Evolutionary conservation across 92 coral and sea anemone species (phyloP), one percentile per base, ranked within the genome.

Genomic region (Parazoanthus darwini): DNA sequence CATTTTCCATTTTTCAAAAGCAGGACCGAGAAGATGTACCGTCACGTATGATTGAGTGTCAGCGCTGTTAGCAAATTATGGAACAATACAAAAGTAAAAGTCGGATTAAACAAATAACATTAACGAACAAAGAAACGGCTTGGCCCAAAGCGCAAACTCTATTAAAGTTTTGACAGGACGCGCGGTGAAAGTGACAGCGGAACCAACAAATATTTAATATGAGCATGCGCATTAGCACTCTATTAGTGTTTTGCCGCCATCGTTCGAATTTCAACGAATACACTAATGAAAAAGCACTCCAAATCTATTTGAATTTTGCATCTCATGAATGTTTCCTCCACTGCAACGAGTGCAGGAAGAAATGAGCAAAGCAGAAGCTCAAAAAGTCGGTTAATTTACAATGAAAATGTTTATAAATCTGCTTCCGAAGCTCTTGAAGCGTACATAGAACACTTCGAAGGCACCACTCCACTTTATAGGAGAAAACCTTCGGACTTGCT

Each of bases 361-460:
- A 54, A 87, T 85, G 91, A 91, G 78, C 80, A 82, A 82, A 72
- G 35, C 6, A 88, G 82, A 81, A 72, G 77, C 78, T 68, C 86
- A 26, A 79, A 89, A 86, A 89, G 82, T 66, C 90, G 90, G 29
- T 48, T 92, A 58, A 74, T 59, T 39, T 86, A 79, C 82, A 88
- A 92, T 33, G 88, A 91, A 48, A 89, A 82, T 65, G 88, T 87
- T 36, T 95, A 86, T 79, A 92, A 93, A 65, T 95, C 98, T 8
- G 99, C 99, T 6, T 88, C 96, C 18, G 95, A 95, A 29, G 99
- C 96, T 3, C 91, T 97, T 15, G 96, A 95, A 82, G 94, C 96
- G 66, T 97, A 97, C 95, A 97, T 97, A 82, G 89, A 94, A 20
- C 94, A 93, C 58, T 97, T 92, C 92, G 96, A 96, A 85, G 77